Percentiles rank a stretch among this genome's conserved stretches.
These are phyloP conservation scores for Acronicta alni DNA, from an alignment of 2,888 invertebrate species.

Conservation along the genomic window DNA sequence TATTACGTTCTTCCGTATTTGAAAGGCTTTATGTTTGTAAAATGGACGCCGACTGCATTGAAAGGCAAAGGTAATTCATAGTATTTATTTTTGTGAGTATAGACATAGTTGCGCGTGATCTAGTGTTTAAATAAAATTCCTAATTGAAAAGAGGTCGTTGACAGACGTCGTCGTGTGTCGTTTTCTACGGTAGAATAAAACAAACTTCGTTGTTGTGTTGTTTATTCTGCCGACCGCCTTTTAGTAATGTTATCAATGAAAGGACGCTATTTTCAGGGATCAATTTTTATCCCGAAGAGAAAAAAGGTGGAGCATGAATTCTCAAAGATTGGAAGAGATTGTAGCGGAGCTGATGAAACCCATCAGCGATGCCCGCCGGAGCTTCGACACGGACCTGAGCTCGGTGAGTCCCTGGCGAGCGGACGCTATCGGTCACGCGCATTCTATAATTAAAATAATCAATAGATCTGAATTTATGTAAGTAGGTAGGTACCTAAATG, in stretches of 20 bases:
- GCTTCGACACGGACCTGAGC: slow-evolving; percentile 83
- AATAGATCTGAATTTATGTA: slow-evolving; percentile 1
- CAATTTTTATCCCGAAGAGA: slow-evolving; percentile 71
- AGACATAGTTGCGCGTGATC: neutral
- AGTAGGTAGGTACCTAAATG: neutral
- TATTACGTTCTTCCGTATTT: slow-evolving; percentile 85
- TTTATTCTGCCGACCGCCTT: slow-evolving; percentile 66
- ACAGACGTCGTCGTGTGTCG: slow-evolving; percentile 86
- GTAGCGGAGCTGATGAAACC: slow-evolving; percentile 84
- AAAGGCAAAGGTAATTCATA: slow-evolving; percentile 72
- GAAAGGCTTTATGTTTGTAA: slow-evolving; percentile 79
- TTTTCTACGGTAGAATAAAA: slow-evolving; percentile 65
- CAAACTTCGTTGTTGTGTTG: slow-evolving; percentile 63
- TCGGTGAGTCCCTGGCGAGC: slow-evolving; percentile 71
- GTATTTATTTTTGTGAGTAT: slow-evolving; percentile 6
- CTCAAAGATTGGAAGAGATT: slow-evolving; percentile 81
- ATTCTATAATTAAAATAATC: neutral
- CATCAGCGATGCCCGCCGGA: slow-evolving; percentile 78
- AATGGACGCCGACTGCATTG: slow-evolving; percentile 83
- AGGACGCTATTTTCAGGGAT: slow-evolving; percentile 79
- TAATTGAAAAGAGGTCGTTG: slow-evolving; percentile 74
- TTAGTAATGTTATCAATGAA: slow-evolving; percentile 80
- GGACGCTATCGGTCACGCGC: slow-evolving; percentile 16
- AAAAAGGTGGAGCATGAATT: slow-evolving; percentile 84
- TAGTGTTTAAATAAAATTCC: slow-evolving; percentile 50